Percentiles rank a stretch among this genome's conserved stretches.
Conservation (phyloP, 2,113 vertebrate genomes). For the Engraulis encrasicolus region DNA sequence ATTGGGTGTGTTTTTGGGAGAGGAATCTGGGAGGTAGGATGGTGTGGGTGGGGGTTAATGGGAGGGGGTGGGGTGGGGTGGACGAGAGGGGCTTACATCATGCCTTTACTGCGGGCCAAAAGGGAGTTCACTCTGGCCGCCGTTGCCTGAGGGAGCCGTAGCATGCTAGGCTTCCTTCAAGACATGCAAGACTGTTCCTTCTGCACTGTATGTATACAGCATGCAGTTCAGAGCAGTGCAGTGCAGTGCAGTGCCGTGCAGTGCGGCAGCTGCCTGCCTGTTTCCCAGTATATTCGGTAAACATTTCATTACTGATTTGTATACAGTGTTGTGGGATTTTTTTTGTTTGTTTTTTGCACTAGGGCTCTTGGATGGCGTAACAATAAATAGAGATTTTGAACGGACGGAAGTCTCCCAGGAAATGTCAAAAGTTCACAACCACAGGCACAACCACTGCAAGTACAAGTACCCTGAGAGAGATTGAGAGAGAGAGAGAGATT, state of each 20-base stretch:
- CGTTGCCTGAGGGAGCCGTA: background rate
- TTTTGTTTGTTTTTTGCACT: background rate
- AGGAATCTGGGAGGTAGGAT: too few species aligned
- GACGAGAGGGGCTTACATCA: background rate
- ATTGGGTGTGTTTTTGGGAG: too few species aligned
- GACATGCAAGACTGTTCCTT: too few species aligned
- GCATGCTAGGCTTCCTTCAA: too few species aligned
- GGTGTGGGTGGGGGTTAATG: slow-evolving; percentile 40
- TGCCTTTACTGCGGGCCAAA: slow-evolving; percentile 41
- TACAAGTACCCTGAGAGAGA: background rate
- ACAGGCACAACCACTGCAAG: too few species aligned
- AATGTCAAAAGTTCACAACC: background rate
- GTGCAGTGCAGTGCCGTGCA: too few species aligned
- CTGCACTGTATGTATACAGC: too few species aligned
- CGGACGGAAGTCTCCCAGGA: background rate
- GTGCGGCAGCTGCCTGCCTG: background rate
- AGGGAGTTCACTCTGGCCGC: slow-evolving; percentile 44
- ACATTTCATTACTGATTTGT: background rate
- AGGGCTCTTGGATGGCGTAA: background rate
- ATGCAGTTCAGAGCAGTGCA: too few species aligned
- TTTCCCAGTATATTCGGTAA: background rate
- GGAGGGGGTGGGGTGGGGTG: background rate
- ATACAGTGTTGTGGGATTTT: background rate
- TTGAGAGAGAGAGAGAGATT: background rate
- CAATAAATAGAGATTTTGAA: slow-evolving; percentile 7